Base-by-base conservation (phyloP, 2,797 vertebrate species). In the Alcedo quadribrachys region DNA sequence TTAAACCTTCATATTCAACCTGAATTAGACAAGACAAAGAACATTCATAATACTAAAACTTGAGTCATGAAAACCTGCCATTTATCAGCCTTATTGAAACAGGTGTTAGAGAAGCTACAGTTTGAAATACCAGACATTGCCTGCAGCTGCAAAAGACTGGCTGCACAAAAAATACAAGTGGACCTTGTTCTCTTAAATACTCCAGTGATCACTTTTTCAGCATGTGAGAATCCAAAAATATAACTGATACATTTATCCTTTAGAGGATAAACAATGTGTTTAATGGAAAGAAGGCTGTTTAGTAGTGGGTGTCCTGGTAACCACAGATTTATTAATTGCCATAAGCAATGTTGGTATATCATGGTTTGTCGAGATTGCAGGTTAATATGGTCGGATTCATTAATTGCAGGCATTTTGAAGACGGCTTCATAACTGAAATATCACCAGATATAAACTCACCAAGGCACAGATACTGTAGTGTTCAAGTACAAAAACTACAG, bases 1-100 rank as follows among this genome's bases (percentile, higher is more conserved):
- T 99, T 95, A 99, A 97, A 61, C 99, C 99, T 97, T 99, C 99
- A 11, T 99, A 99, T 96, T 99, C 99, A 95, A 99, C 99, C 99
- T 99, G 98, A 76, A 97, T 90, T 67, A 97, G 79, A 87, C 25
- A 96, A 96, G 89, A 96, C 78, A 97, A 86, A 95, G 96, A 97
- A 97, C 92, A 97, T 97, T 97, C 95, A 96, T 95, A 97, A 96
- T 96, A 97, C 97, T 98, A 97, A 97, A 97, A 97, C 85, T 96
- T 97, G 78, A 96, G 95, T 96, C 92, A 94, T 96, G 96, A 74
- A 96, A 97, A 97, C 90, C 94, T 97, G 95, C 83, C 96, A 90
- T 67, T 91, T 81, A 83, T 90, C 87, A 94, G 74, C 89, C 89
- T 51, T 92, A n/a, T 87, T 86, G 73, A 95, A 78, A 55, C 15